Percentiles rank a stretch among this genome's conserved stretches.
Evolutionary conservation across 2,888 invertebrate species (phyloP).

Genomic region (Cabera pusaria): DNA sequence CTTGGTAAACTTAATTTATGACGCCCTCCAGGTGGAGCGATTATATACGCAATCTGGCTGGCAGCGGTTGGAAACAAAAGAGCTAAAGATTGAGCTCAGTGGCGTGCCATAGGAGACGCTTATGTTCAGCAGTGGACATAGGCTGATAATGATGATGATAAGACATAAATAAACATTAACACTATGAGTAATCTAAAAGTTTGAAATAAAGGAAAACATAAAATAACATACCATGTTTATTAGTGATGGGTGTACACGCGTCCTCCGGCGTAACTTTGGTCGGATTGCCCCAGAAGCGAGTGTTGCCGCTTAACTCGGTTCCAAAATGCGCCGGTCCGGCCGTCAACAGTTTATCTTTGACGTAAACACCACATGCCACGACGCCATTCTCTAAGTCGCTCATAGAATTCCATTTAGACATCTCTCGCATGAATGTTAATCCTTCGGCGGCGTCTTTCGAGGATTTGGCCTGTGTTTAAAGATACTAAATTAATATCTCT

Average conservation of each 20-base stretch:
- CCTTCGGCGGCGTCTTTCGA: constrained; percentile 96
- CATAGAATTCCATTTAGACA: constrained; percentile 94
- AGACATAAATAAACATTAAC: no score
- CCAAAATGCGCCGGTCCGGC: constrained; percentile 98
- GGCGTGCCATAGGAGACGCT: no score
- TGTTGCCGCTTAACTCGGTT: constrained; percentile 86
- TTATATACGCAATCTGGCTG: no score
- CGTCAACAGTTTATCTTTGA: constrained; percentile 57
- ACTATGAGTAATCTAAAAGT: no score
- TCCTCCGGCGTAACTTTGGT: constrained; percentile 87
- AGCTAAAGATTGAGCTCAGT: no score
- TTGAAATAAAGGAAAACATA: no score
- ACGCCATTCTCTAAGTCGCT: constrained; percentile 83
- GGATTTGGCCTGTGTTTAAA: constrained; percentile 93
- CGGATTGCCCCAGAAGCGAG: constrained; percentile 85
- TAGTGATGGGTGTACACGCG: constrained; percentile 84
- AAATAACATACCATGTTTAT: constrained; percentile 60
- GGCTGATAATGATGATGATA: no score
- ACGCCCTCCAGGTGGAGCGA: no score
- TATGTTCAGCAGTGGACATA: no score
- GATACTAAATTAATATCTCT: no score
- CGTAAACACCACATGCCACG: constrained; percentile 54
- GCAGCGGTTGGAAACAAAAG: no score
- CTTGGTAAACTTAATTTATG: no score
- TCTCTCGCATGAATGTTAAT: constrained; percentile 97